Base-by-base conservation (phyloP, 2,113 vertebrate genomes). In the Cebidichthys violaceus region DNA sequence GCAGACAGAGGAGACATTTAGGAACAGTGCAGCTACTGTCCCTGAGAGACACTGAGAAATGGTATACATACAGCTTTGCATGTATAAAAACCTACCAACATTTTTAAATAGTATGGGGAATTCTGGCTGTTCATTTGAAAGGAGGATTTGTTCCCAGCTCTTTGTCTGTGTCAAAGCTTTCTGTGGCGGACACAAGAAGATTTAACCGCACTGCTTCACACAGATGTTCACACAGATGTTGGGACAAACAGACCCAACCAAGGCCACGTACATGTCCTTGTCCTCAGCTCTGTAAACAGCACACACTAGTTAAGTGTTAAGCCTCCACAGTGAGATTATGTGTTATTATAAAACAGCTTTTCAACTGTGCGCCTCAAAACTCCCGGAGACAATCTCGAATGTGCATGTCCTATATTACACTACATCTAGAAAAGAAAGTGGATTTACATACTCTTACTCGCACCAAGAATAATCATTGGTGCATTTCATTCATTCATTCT, bases 1-100 rank as follows among this genome's bases (percentile, higher is more conserved):
- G 65, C 77, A n/a, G 33, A 79, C 39, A 82, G 75, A 6, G 2
- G 72, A 77, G 75, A 60, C 64, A 72, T 70, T 81, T 22, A 73
- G 62, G 52, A 47, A n/a, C 35, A 50, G 77, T 9, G 62, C 41
- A 39, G 79, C 68, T 35, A 24, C 83, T 72, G 83, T 71, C 2
- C 27, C 70, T 69, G 62, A 60, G 39, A 67, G 39, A 82, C 29
- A 83, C 31, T 47, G 73, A 72, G 13, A 75, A 37, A 65, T 71
- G 39, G 1, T 9, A 20, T 5, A 50, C 6, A 20, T 6, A 55
- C 65, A 76, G 73, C 24, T 9, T 27, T 0, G 29, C 31, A 82
- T 35, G 27, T 9, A 15, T 18, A 17, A 17, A n/a, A 79, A 54
- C 7, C 18, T n/a, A 8, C 39, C 43, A 64, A 17, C 13, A 33